A percentile compares a stretch with the other conserved stretches of the same genome.
Conservation (phyloP, 2,797 vertebrate species). For the Tenualosa thibaudeaui region DNA sequence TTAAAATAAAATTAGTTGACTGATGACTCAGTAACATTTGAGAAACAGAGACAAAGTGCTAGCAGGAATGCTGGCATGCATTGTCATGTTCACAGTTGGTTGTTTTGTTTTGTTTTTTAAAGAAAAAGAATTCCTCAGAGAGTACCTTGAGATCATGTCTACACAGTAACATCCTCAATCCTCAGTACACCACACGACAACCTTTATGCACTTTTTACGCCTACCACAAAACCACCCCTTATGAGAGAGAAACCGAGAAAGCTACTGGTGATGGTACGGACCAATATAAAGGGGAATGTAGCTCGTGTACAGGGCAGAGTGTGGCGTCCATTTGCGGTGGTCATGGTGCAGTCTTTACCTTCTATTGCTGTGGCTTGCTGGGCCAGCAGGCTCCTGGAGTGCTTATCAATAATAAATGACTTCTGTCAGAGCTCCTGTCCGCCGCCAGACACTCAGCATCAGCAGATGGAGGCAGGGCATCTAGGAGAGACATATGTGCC, state of each 20-base stretch:
- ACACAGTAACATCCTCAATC: not conserved
- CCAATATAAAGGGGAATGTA: too few relatives aligned
- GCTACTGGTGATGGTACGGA: not conserved
- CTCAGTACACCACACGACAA: not conserved
- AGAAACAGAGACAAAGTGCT: not conserved
- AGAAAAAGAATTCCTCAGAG: too few relatives aligned
- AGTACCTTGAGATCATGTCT: too few relatives aligned
- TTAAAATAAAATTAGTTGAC: not conserved
- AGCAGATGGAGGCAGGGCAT: constrained; percentile 48
- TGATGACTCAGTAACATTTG: not conserved
- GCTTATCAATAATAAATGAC: constrained; percentile 58
- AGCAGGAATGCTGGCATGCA: too few relatives aligned
- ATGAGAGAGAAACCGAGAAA: not conserved
- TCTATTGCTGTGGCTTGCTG: constrained; percentile 21
- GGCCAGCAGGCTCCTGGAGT: constrained; percentile 29
- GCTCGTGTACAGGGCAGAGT: not conserved
- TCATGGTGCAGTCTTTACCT: not conserved
- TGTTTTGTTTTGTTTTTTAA: too few relatives aligned
- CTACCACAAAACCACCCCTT: too few relatives aligned
- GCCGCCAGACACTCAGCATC: constrained; percentile 48
- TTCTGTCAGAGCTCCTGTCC: constrained; percentile 43
- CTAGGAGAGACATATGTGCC: constrained; percentile 7
- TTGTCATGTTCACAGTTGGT: too few relatives aligned
- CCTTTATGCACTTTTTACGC: too few relatives aligned
- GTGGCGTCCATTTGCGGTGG: constrained; percentile 1